Percentiles rank a stretch among this genome's conserved stretches.
phyloP scores from a whole-genome alignment of 2,113 vertebrate genomes.

The Plestiodon gilberti region DNA sequence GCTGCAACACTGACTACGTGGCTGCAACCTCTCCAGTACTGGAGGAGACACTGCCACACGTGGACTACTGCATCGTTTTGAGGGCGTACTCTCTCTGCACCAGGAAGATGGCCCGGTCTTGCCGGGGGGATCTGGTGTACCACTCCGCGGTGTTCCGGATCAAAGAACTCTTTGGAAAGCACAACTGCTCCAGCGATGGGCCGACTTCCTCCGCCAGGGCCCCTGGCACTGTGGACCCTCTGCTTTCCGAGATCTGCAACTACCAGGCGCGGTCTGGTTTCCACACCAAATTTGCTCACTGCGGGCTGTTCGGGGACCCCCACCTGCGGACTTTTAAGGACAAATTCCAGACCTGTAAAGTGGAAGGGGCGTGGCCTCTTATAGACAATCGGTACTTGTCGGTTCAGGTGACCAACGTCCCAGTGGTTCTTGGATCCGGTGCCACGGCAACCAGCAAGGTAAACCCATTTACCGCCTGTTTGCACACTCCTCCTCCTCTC shows the following conservation, averaged over 20 bases:
- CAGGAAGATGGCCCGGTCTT: constrained; percentile 77
- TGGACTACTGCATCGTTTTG: constrained; percentile 83
- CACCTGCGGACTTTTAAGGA: constrained; percentile 84
- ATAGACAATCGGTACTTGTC: constrained; percentile 85
- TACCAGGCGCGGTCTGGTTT: constrained; percentile 72
- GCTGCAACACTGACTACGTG: constrained; percentile 83
- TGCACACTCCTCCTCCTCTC: too few species aligned
- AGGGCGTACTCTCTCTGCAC: constrained; percentile 82
- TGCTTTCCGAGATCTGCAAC: constrained; percentile 74
- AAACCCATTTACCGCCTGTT: neutral
- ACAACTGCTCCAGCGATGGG: constrained; percentile 85
- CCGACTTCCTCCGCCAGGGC: constrained; percentile 75
- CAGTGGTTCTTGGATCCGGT: constrained; percentile 81
- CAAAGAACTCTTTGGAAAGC: constrained; percentile 82
- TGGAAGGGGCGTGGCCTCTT: constrained; percentile 86
- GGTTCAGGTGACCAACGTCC: constrained; percentile 86
- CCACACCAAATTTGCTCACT: constrained; percentile 82
- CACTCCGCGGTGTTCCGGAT: constrained; percentile 83
- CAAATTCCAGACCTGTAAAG: constrained; percentile 87
- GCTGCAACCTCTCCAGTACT: constrained; percentile 78
- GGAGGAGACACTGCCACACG: constrained; percentile 72
- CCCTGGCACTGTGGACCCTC: constrained; percentile 61
- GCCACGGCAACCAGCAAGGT: constrained; percentile 88
- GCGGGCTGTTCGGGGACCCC: constrained; percentile 86
- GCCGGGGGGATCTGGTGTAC: constrained; percentile 83